Evolutionary conservation across 2,113 vertebrate species (phyloP).

Genomic region (Alosa alosa): DNA sequence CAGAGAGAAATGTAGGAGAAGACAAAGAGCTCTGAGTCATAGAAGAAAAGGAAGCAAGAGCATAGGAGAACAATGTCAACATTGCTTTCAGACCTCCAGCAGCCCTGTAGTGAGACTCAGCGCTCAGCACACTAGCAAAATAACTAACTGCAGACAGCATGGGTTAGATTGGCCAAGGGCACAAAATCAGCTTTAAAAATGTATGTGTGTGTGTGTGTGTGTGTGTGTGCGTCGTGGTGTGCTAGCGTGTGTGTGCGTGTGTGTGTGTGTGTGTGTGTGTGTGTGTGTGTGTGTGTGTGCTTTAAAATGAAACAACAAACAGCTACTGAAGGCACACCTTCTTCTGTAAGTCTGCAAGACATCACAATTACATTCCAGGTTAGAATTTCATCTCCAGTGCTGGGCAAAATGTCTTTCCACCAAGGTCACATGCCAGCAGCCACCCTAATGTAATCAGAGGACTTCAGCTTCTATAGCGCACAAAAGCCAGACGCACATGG

Average conservation of each 20-base stretch:
- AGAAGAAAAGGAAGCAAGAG: background rate
- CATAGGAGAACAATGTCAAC: background rate
- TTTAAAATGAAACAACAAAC: constrained; percentile 4
- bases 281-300: no score
- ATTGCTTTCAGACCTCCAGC: background rate
- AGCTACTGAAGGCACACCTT: background rate
- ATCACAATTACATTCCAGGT: constrained; percentile 1
- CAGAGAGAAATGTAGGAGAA: background rate
- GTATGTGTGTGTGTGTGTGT: no score
- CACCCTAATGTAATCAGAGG: background rate
- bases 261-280: no score
- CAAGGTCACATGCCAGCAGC: background rate
- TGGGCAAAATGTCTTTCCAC: background rate
- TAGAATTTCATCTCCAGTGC: background rate
- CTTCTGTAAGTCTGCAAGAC: background rate
- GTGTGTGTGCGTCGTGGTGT: no score
- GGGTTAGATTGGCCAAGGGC: background rate
- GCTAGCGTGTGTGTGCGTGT: no score
- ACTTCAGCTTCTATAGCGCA: background rate
- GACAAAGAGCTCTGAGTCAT: background rate
- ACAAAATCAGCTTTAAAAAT: background rate
- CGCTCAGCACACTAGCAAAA: background rate
- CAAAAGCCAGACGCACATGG: background rate
- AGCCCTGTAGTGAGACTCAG: background rate
- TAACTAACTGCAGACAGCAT: background rate